Evolutionary conservation across 2,888 invertebrate genomes (phyloP).

Genomic region (Erebia palarica): DNA sequence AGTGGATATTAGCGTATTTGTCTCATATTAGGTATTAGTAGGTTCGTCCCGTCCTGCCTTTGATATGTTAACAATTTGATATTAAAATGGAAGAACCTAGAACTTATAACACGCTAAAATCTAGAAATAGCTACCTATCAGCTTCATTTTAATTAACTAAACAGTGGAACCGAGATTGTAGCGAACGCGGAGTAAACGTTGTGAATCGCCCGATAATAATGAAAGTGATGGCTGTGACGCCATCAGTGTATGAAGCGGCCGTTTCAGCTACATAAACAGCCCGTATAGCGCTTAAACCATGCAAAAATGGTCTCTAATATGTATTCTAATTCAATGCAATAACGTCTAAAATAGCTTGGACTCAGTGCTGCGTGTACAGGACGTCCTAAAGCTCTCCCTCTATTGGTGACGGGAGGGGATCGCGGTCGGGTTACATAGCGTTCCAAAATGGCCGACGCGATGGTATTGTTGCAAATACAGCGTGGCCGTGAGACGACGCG

Average conservation of each 20-base stretch:
- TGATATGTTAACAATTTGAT: too few relatives aligned
- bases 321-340: slow-evolving; percentile 35
- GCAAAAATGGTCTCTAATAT: slow-evolving; percentile 42
- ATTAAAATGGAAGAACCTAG: not conserved
- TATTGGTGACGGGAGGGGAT: slow-evolving; percentile 64
- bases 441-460: slow-evolving; percentile 77
- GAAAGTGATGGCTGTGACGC: slow-evolving; percentile 80
- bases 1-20: too few relatives aligned
- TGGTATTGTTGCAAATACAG: slow-evolving; percentile 55
- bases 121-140: slow-evolving; percentile 67
- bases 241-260: slow-evolving; percentile 81
- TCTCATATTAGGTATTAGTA: too few relatives aligned
- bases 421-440: slow-evolving; percentile 66
- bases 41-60: not conserved
- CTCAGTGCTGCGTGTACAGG: slow-evolving; percentile 47
- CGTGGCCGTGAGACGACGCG: slow-evolving; percentile 23
- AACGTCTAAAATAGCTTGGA: slow-evolving; percentile 48
- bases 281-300: slow-evolving; percentile 68
- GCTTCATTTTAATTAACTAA: slow-evolving; percentile 76
- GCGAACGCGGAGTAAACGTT: slow-evolving; percentile 76
- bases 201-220: slow-evolving; percentile 83
- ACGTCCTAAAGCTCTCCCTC: slow-evolving; percentile 60
- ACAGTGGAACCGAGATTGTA: slow-evolving; percentile 72
- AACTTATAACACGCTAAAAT: not conserved
- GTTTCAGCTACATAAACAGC: slow-evolving; percentile 83